Evolutionary conservation across 2,113 vertebrate genomes (phyloP).

Genomic region (Bothrops jararaca): DNA sequence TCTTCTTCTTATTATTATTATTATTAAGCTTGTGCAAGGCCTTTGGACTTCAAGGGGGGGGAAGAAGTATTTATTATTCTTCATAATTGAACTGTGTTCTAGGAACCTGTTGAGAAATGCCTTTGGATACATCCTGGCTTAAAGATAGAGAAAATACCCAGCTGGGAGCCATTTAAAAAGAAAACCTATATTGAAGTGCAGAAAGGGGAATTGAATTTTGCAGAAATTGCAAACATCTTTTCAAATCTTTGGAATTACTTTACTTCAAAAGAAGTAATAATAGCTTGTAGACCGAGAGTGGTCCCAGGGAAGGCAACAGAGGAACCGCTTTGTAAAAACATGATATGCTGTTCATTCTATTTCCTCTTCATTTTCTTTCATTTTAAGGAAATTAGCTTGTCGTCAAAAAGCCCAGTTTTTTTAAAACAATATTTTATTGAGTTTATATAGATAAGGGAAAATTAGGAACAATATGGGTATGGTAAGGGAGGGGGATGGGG

Average conservation of each 20-base stretch:
- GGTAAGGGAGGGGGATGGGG: too few species aligned
- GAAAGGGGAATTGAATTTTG: conserved; percentile 27
- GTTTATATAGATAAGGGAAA: too few species aligned
- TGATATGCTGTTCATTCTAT: background rate
- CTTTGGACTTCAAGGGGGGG: background rate
- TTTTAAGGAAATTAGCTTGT: background rate
- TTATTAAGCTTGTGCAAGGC: too few species aligned
- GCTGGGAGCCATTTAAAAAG: conserved; percentile 32
- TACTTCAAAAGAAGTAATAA: conserved; percentile 32
- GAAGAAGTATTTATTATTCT: conserved; percentile 27
- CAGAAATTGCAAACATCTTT: conserved; percentile 28
- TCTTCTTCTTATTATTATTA: too few species aligned
- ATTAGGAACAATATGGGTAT: too few species aligned
- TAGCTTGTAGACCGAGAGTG: conserved; percentile 3
- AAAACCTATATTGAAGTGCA: conserved; percentile 18
- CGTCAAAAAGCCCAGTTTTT: background rate
- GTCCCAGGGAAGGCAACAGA: background rate
- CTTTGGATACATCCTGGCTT: conserved; percentile 8
- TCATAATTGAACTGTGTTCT: conserved; percentile 8
- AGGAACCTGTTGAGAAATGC: conserved; percentile 16
- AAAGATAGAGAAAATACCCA: conserved; percentile 24
- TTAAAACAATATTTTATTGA: too few species aligned
- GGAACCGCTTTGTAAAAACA: background rate
- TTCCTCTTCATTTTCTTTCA: background rate
- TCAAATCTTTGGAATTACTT: conserved; percentile 28